These are phyloP conservation scores for Scomber japonicus DNA, from an alignment of 2,113 vertebrate species.

Conservation along the genomic window DNA sequence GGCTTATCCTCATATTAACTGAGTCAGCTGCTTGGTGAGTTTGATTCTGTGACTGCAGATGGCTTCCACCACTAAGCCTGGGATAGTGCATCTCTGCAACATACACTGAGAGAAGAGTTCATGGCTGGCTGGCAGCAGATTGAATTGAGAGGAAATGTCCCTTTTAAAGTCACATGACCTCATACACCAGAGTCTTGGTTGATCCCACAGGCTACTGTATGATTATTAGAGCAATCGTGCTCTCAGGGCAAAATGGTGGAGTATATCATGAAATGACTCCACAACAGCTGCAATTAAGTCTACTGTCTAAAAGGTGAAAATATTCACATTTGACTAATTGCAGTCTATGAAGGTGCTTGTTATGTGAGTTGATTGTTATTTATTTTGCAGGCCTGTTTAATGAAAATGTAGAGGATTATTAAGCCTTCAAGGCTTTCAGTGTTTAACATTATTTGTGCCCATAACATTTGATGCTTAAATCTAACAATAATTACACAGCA, in stretches of 20 bases:
- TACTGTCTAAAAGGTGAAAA: constrained; percentile 32
- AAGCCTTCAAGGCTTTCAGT: constrained; percentile 9
- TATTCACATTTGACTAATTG: constrained; percentile 6
- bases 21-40: constrained; percentile 44
- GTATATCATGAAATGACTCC: constrained; percentile 43
- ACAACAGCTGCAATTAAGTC: constrained; percentile 37
- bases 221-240: constrained; percentile 46
- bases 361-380: constrained; percentile 2
- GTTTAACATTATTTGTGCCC: background rate
- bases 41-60: constrained; percentile 63
- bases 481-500: constrained; percentile 7
- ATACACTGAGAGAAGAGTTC: constrained; percentile 28
- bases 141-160: constrained; percentile 56
- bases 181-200: constrained; percentile 37
- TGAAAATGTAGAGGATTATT: constrained; percentile 25
- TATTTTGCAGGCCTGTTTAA: background rate
- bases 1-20: constrained; percentile 56
- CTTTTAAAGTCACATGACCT: constrained; percentile 58
- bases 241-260: constrained; percentile 19
- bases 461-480: background rate
- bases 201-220: constrained; percentile 41
- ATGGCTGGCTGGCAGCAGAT: constrained; percentile 40
- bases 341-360: constrained; percentile 4
- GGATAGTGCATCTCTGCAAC: constrained; percentile 57
- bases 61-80: constrained; percentile 57